Base-by-base conservation (phyloP, 2,113 vertebrate species). In the Micronisus gabar region DNA sequence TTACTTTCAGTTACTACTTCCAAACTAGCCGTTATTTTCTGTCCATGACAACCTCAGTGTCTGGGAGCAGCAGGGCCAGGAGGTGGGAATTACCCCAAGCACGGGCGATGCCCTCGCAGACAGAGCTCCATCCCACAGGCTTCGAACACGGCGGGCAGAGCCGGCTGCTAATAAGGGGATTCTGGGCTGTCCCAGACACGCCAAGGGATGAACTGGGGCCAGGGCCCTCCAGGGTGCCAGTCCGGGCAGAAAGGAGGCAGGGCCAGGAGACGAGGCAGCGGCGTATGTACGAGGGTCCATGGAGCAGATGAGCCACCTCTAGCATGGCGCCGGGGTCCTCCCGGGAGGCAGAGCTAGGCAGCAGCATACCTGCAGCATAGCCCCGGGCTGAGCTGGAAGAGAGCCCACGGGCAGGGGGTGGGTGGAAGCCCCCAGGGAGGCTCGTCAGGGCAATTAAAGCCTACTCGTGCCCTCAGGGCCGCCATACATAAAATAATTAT, bases 241-340 rank as follows among this genome's bases (percentile, higher is more conserved):
- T 16, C 53, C 4, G 32, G 72, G 18, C 8, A 2, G 36, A 47
- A 48, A 7, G 50, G 40, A 29, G 68, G 10, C 2, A 1, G 13
- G 52, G 40, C 59, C 34, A 3, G 32, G 25, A 25, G 70, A 8
- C 5, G 8, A 9, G 34, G 18, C 48, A 61, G 58, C 59, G 59
- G 63, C 0, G 2, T 48, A 13, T 4, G 1, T 20, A 5, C 0
- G 1, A 47, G 43, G 13, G 45, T 45, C 52, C 34, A 0, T 56
- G 0, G 2, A 43, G 75, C 45, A 21, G 52, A 5, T 23, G 52
- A 52, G 58, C 27, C 65, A 4, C 52, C 29, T 40, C 1, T 22
- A 11, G 62, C 1, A 0, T 13, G 25, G 36, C 0, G 5, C 29
- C 14, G 9, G 9, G 21, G n/a, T 55, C 63, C 40, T 80, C 22